Base-by-base conservation (phyloP, 2,113 vertebrate species). In the Eubucco bourcierii region DNA sequence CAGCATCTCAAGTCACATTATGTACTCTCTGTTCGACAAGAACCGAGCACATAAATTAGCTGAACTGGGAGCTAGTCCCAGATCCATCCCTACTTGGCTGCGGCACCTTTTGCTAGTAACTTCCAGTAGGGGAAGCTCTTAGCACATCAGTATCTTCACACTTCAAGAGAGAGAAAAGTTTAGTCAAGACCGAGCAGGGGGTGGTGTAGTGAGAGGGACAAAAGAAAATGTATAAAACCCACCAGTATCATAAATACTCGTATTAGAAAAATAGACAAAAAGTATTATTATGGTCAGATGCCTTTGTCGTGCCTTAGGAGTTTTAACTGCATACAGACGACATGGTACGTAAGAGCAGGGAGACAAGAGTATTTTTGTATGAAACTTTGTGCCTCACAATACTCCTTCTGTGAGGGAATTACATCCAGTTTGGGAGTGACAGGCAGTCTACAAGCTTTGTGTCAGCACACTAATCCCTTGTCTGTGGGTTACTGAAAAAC, bases 71-170 rank as follows among this genome's bases (percentile, higher is more conserved):
- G 95, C 90, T 84, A 82, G 93, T 95, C 92, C 94, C 95, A 92
- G 91, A 94, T 95, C 78, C 74, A 27, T 85, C 95, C 71, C 71
- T 97, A 82, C 84, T 95, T 90, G 94, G 93, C 82, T 95, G 66
- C 65, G 78, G 41, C 82, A 97, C 89, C 94, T 97, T 97, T 97
- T 98, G 86, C 98, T 94, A 84, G 82, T 84, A 97, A 94, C 91
- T 96, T 97, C 97, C 98, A 98, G 97, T 95, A 98, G 98, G 97
- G 98, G 98, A 98, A 98, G 98, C 98, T 98, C 97, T 97, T 97
- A 96, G 95, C 97, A 97, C 97, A 67, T 85, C 90, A 96, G 92
- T 97, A 53, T 84, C 89, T 93, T 77, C 12, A 31, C 72, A 60
- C 34, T 92, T 90, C 55, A 33, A 50, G 20, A 61, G 44, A 84